Evolutionary conservation across 2,113 vertebrate genomes (phyloP).

Genomic region (Pygoscelis antarcticus): DNA sequence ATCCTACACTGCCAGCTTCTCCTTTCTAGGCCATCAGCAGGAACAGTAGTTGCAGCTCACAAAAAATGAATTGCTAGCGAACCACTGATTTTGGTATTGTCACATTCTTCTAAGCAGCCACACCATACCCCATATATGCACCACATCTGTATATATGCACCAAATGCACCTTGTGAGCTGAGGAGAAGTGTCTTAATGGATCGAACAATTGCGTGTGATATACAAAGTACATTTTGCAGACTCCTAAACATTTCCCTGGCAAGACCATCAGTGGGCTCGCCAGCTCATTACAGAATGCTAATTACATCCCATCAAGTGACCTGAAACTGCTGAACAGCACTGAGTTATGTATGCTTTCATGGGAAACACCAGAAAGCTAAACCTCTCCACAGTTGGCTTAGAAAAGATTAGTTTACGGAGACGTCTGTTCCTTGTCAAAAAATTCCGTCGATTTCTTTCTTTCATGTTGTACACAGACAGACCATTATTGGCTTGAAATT

Average conservation of each 20-base stretch:
- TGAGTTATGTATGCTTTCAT: background rate
- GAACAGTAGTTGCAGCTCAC: conserved; percentile 71
- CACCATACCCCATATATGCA: background rate
- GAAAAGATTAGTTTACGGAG: conserved; percentile 35
- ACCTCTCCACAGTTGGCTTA: background rate
- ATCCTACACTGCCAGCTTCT: conserved; percentile 64
- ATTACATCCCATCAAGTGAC: conserved; percentile 20
- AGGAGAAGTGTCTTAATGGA: background rate
- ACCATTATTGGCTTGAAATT: conserved; percentile 56
- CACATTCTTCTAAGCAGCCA: background rate
- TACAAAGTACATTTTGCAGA: background rate
- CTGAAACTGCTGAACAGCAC: conserved; percentile 16
- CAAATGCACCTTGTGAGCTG: background rate
- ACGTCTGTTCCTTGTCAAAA: conserved; percentile 50
- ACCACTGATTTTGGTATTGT: conserved; percentile 17
- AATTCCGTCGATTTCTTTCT: conserved; percentile 43
- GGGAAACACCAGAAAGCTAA: conserved; percentile 34
- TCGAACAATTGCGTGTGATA: background rate
- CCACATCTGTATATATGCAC: background rate
- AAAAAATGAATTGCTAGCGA: conserved; percentile 66
- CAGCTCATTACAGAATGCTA: conserved; percentile 24
- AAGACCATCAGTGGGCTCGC: background rate
- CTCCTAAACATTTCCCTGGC: background rate
- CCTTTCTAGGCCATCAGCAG: conserved; percentile 69
- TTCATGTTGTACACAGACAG: conserved; percentile 3